Percentiles rank a stretch among this genome's conserved stretches.
Conservation (phyloP, 2,113 vertebrate species). For the Trichomycterus rosablanca region DNA sequence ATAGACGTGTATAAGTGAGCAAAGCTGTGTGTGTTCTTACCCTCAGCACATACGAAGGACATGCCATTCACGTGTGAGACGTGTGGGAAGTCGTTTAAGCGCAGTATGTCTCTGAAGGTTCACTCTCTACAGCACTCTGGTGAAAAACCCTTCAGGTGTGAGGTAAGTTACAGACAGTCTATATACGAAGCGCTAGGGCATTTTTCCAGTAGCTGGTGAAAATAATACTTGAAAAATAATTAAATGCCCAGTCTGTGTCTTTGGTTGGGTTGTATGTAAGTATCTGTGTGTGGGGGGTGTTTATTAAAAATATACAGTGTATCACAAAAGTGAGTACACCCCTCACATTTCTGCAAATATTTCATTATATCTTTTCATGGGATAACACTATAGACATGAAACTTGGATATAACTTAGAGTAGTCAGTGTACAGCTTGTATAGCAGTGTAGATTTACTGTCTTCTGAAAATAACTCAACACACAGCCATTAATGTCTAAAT, state of each 20-base stretch:
- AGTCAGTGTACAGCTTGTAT: no score
- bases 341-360: no score
- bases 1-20: not conserved
- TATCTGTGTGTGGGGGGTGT: no score
- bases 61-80: slow-evolving; percentile 98
- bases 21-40: slow-evolving; percentile 10
- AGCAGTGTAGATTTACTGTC: no score
- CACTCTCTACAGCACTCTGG: slow-evolving; percentile 94
- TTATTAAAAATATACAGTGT: no score
- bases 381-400: no score
- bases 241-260: not conserved
- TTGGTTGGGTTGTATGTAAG: not conserved
- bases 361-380: no score
- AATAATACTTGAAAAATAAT: not conserved
- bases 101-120: slow-evolving; percentile 97
- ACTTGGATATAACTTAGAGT: no score
- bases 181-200: no score
- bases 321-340: no score
- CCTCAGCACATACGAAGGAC: slow-evolving; percentile 93
- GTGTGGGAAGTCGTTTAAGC: slow-evolving; percentile 95
- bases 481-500: no score
- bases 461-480: no score
- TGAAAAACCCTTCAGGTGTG: slow-evolving; percentile 94
- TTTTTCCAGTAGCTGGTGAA: not conserved
- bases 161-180: slow-evolving; percentile 68